Percentiles rank a stretch among this genome's conserved stretches.
phyloP scores from a whole-genome alignment of 2,113 vertebrate genomes.

The Urocynchramus pylzowi region DNA sequence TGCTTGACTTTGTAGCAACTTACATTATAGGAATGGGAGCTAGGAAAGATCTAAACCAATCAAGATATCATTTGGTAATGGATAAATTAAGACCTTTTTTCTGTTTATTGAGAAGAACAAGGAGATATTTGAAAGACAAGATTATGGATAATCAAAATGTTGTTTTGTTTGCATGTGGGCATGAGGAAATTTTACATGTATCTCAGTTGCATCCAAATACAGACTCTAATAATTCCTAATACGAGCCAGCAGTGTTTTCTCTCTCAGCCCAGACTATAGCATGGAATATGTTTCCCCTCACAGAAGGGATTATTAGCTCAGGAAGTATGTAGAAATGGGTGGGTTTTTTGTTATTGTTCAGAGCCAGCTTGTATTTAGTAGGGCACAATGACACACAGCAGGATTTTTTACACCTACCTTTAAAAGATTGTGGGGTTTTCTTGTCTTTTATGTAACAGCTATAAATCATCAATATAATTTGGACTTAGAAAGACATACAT shows the following conservation, averaged over 20 bases:
- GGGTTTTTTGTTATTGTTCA: not conserved
- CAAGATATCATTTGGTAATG: not conserved
- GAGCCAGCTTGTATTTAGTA: not conserved
- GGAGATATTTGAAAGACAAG: not conserved
- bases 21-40: not conserved
- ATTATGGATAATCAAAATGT: not conserved
- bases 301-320: not conserved
- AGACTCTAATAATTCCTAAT: not conserved
- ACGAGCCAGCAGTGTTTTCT: not conserved
- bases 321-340: not conserved
- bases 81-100: not conserved
- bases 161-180: not conserved
- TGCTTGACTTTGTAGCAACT: not conserved
- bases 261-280: not conserved
- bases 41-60: not conserved
- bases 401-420: rapidly evolving
- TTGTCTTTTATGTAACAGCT: not conserved
- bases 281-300: not conserved
- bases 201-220: not conserved
- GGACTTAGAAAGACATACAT: not conserved
- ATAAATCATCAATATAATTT: not conserved
- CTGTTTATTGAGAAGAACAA: not conserved
- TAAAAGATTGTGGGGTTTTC: rapidly evolving
- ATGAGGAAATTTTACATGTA: not conserved
- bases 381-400: not conserved